Evolutionary conservation across 2,888 invertebrate species (phyloP).

Genomic region (Hetaerina titia): DNA sequence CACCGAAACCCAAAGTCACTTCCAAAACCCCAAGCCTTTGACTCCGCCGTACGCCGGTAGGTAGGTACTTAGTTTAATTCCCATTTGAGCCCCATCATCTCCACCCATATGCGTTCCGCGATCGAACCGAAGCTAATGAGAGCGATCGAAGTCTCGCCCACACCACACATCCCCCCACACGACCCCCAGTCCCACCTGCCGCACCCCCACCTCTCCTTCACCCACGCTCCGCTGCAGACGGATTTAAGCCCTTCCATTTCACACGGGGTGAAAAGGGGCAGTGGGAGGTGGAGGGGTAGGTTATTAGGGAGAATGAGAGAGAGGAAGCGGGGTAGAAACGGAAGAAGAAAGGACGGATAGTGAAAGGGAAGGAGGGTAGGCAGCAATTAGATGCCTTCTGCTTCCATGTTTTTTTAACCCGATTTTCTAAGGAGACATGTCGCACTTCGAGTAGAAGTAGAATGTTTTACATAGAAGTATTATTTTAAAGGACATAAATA

Average conservation of each 20-base stretch:
- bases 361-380: too few relatives aligned
- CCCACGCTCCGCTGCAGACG: neutral
- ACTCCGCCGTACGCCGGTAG: neutral
- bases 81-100: neutral
- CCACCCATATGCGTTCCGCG: neutral
- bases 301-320: too few relatives aligned
- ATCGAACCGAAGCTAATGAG: constrained; percentile 10
- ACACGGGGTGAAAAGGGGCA: neutral
- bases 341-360: too few relatives aligned
- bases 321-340: too few relatives aligned
- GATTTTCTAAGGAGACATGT: too few relatives aligned
- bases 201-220: neutral
- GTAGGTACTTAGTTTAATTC: constrained; percentile 5
- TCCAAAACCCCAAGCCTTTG: neutral
- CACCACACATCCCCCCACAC: neutral
- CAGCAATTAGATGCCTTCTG: too few relatives aligned
- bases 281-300: neutral
- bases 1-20: neutral
- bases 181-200: neutral
- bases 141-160: neutral
- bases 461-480: too few relatives aligned
- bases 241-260: neutral
- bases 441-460: too few relatives aligned
- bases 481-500: too few relatives aligned
- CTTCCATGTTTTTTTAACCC: too few relatives aligned